Base-by-base conservation (phyloP, 1,140 invertebrate species). In the Heliconius eleuchia region DNA sequence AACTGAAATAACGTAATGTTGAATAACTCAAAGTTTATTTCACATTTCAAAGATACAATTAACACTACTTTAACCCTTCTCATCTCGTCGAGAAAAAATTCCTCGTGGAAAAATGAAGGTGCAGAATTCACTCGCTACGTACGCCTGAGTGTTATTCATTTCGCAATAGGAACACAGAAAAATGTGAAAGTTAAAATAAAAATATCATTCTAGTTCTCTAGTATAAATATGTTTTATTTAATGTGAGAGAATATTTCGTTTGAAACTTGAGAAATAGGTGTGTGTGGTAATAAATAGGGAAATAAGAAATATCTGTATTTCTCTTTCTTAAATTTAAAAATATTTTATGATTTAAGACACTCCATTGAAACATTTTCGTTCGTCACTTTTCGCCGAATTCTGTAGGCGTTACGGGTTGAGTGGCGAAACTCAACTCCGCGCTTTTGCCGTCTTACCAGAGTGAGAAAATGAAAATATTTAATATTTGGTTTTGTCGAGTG, bases 51-150 rank as follows among this genome's bases (percentile, higher is more conserved):
- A 66, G 60, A 66, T 66, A 66, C 60, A 66, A 66, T 66, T 66
- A 60, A 60, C 55, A 66, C 27, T 66, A 66, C 60, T 66, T 66
- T 30, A 66, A 3, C 60, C 9, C 19, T n/a, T 66, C 60, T 66
- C 23, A 23, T 13, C 60, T 27, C 19, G n/a, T 37, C 57, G 37
- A 70, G 57, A 30, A 34, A 52, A 66, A 76, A 76, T 30, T 76
- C 74, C 74, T 46, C 55, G 74, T 18, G 57, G 74, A 76, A 76
- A 60, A 76, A 76, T 70, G 57, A 66, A 60, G 60, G 74, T 55
- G 57, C 55, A 76, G 66, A 76, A 76, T 76, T 76, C 57, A 2
- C 50, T 66, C 57, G 52, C 19, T 52, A 7, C 18, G 74, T 70
- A 55, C 60, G 60, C 18, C 46, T 66, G 23, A 76, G 60, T 30